These are phyloP conservation scores for Siderastrea siderea DNA, from an alignment of 92 coral and sea anemone species.

Conservation along the genomic window DNA sequence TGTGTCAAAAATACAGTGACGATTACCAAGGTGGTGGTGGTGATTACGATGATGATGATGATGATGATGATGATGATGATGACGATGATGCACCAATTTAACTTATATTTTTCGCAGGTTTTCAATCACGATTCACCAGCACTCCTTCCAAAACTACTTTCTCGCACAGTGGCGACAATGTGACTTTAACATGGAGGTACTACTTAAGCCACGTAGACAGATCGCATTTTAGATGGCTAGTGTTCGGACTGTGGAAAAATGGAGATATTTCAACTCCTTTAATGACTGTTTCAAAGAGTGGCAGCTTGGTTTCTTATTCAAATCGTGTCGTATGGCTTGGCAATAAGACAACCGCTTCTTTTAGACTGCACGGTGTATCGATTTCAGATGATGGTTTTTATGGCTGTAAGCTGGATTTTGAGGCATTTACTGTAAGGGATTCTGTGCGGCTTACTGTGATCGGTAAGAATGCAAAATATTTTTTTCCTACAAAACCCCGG, in stretches of 20 bases:
- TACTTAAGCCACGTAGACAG: constrained; percentile 23
- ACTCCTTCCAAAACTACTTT: constrained; percentile 47
- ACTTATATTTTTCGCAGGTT: constrained; percentile 13
- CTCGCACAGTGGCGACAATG: constrained; percentile 40
- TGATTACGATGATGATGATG: no score
- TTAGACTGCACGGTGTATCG: constrained; percentile 28
- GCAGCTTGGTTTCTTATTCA: constrained; percentile 5
- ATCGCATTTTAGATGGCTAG: constrained; percentile 5
- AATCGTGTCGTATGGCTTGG: constrained; percentile 26
- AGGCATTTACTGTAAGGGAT: neutral
- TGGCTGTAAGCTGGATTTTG: constrained; percentile 46
- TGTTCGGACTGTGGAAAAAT: constrained; percentile 42
- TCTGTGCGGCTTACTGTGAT: constrained; percentile 34
- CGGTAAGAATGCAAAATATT: constrained; percentile 21
- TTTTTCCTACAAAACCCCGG: neutral
- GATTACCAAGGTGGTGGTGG: no score
- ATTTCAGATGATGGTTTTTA: constrained; percentile 15
- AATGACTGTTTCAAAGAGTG: constrained; percentile 1
- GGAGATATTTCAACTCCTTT: constrained; percentile 40
- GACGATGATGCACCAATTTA: neutral
- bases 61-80: no score
- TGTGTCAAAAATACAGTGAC: no score
- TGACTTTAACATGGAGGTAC: constrained; percentile 53
- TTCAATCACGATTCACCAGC: constrained; percentile 39
- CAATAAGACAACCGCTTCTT: constrained; percentile 13